Conservation (phyloP, 2,797 vertebrate genomes). For the Pseudochromis fuscus region DNA sequence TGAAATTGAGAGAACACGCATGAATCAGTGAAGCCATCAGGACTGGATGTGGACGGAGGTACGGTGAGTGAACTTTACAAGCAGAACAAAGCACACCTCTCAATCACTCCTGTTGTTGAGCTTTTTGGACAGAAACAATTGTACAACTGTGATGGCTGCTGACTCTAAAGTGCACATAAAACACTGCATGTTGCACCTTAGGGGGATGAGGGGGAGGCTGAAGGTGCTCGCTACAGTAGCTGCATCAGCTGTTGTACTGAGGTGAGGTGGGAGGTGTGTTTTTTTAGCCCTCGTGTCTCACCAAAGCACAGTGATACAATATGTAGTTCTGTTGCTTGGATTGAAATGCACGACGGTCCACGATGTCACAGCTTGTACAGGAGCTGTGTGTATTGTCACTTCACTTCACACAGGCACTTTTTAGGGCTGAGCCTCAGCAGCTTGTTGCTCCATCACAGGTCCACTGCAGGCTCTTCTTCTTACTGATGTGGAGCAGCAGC, state of each 20-base stretch:
- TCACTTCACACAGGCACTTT: conserved; percentile 17
- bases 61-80: conserved; percentile 1
- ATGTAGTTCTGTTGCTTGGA: conserved; percentile 21
- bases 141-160: conserved; percentile 53
- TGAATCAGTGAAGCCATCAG: conserved; percentile 5
- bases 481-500: conserved; percentile 15
- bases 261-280: conserved; percentile 51
- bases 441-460: conserved; percentile 5
- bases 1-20: background rate
- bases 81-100: conserved; percentile 20
- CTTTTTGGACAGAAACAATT: conserved; percentile 52
- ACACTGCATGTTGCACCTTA: conserved; percentile 57
- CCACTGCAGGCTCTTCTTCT: conserved; percentile 5
- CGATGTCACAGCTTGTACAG: background rate
- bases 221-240: conserved; percentile 42
- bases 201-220: conserved; percentile 60
- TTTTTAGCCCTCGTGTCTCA: conserved; percentile 29
- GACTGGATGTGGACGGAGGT: conserved; percentile 13
- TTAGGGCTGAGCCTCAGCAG: background rate
- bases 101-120: conserved; percentile 28
- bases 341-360: conserved; percentile 38
- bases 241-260: conserved; percentile 53
- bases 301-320: conserved; percentile 36
- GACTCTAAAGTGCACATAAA: conserved; percentile 62
- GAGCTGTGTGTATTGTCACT: conserved; percentile 24